Evolutionary conservation across 1,140 invertebrate genomes (phyloP), one percentile per base, ranked within the genome.

Genomic region (Sycophila sp.): DNA sequence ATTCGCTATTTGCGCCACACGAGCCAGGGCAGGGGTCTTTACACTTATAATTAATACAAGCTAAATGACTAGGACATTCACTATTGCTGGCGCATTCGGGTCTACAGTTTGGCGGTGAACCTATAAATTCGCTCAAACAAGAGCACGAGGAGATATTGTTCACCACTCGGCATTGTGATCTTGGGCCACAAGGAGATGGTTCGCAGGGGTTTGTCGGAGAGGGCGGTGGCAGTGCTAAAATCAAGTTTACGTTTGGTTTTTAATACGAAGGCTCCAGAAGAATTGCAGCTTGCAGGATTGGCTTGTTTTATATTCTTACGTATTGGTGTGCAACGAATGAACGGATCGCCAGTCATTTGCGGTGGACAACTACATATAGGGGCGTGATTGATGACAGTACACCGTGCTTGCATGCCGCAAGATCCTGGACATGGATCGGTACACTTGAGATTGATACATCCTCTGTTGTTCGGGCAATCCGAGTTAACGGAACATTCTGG

Each of bases 1-100:
- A 94, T 59, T 89, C 82, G 10, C 92, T 90, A 78, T 92, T 91
- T 2, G 87, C 74, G 28, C 91, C 92, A 80, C 93, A 94, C 30
- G 91, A 89, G 49, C 90, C 91, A 11, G 87, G 85, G 78, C 91
- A 92, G 36, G 91, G 90, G 77, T 92, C 88, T 65, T 86, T 85
- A 80, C 93, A 94, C 77, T 90, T 92, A 73, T 89, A 87, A 78
- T 92, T 92, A 19, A 91, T 87, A 79, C 92, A 93, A 24, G 91
- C 91, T 74, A 88, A 81, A 69, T 90, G 87, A 67, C 87, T 87
- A 1, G 88, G 49, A 80, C 92, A 93, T 80, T 93, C 92, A 26
- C 88, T 88, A 72, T 91, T 92, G 66, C 87, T 87, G 32, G 89
- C 82, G 75, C 91, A 92, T 80, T 92, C 90, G 1, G 90, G 90